phyloP scores from a whole-genome alignment of 1,140 invertebrate genomes.

The Dendrolimus punctatus region DNA sequence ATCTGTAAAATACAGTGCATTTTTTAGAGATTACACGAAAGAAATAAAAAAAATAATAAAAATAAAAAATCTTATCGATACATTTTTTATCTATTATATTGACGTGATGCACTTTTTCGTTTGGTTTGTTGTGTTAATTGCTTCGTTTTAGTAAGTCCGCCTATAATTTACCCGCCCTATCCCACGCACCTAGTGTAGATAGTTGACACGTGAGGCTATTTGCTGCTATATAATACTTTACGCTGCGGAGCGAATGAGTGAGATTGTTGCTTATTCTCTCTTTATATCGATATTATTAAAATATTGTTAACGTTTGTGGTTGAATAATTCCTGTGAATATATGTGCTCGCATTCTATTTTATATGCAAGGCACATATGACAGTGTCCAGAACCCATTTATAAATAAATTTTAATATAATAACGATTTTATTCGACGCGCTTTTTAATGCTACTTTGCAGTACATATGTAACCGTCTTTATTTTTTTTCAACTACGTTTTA shows the following conservation, averaged over 20 bases:
- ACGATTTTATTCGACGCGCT: too few species aligned
- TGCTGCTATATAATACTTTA: constrained; percentile 14
- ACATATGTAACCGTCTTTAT: neutral
- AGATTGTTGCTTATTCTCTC: constrained; percentile 5
- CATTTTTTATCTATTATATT: constrained; percentile 38
- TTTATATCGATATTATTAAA: too few species aligned
- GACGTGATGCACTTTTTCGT: constrained; percentile 62
- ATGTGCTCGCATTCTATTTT: too few species aligned
- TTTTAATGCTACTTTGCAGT: too few species aligned
- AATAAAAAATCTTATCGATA: constrained; percentile 39
- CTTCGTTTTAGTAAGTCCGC: constrained; percentile 62
- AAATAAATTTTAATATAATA: too few species aligned
- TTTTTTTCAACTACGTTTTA: neutral
- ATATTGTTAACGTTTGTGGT: too few species aligned
- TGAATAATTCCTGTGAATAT: too few species aligned
- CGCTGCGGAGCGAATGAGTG: constrained; percentile 14
- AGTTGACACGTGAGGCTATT: constrained; percentile 11
- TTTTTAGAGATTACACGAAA: constrained; percentile 53
- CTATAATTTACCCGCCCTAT: constrained; percentile 37
- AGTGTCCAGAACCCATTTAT: too few species aligned
- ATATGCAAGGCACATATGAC: too few species aligned
- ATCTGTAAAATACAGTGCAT: constrained; percentile 60
- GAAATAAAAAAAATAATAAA: constrained; percentile 29
- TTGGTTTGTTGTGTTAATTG: constrained; percentile 51
- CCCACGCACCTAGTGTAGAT: constrained; percentile 44